Percentiles rank a stretch among this genome's conserved stretches.
phyloP scores from a whole-genome alignment of 1,140 invertebrate genomes.

The Campoletis sonorensis region DNA sequence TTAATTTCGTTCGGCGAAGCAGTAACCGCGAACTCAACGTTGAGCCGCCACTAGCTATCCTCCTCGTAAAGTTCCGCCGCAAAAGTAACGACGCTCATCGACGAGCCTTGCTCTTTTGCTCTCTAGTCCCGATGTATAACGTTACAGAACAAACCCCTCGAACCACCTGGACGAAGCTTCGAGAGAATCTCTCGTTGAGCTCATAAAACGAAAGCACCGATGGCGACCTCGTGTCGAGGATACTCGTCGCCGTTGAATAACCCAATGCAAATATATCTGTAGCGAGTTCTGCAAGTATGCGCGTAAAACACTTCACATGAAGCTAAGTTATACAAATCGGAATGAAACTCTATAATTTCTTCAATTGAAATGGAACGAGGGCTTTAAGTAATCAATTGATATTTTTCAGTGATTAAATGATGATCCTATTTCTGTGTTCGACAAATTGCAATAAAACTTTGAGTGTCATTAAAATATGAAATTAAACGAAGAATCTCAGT shows the following conservation, averaged over 20 bases:
- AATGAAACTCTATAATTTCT: no score
- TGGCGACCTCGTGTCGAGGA: background rate
- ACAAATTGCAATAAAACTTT: no score
- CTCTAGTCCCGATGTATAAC: slow-evolving; percentile 3
- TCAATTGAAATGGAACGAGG: no score
- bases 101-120: background rate
- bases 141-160: background rate
- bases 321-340: no score
- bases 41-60: background rate
- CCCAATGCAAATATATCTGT: no score
- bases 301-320: no score
- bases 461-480: no score
- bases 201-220: slow-evolving; percentile 23
- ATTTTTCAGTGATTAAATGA: no score
- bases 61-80: slow-evolving; percentile 45
- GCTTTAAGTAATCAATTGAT: no score
- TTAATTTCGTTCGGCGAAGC: slow-evolving; percentile 31
- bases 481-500: no score
- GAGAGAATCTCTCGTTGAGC: background rate
- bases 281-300: no score
- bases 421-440: no score
- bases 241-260: background rate
- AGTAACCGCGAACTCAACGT: background rate
- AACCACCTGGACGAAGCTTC: background rate
- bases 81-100: slow-evolving; percentile 47